Conservation (phyloP, 2,797 vertebrate genomes). For the Xenentodon cancila region DNA sequence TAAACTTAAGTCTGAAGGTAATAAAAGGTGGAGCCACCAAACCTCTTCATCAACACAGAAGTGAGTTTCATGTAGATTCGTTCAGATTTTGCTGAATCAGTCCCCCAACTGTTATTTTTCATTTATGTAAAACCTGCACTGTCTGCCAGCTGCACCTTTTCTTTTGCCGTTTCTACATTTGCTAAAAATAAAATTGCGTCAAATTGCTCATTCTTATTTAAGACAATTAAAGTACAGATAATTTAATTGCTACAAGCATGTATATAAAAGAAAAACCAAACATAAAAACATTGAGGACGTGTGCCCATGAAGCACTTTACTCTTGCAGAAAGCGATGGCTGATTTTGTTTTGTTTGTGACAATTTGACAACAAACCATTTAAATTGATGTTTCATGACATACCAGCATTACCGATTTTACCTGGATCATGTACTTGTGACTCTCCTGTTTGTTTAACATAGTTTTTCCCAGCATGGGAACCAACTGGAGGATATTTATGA, state of each 20-base stretch:
- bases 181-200: background rate
- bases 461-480: too few relatives aligned
- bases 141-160: background rate
- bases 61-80: background rate
- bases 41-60: conserved; percentile 1
- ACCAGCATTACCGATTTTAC: too few relatives aligned
- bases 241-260: conserved; percentile 27
- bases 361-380: background rate
- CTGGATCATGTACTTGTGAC: too few relatives aligned
- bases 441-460: too few relatives aligned
- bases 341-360: background rate
- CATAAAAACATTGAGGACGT: too few relatives aligned
- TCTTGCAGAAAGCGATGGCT: too few relatives aligned
- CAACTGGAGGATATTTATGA: too few relatives aligned
- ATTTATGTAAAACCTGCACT: conserved; percentile 1
- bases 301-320: too few relatives aligned
- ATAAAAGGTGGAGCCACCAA: background rate
- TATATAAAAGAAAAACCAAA: background rate
- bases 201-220: background rate
- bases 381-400: too few relatives aligned
- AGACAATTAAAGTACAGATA: conserved; percentile 4
- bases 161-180: background rate
- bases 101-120: background rate
- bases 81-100: background rate
- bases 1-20: background rate